These are phyloP conservation scores for Chelon auratus DNA, from an alignment of 2,797 vertebrate species.

Conservation along the genomic window DNA sequence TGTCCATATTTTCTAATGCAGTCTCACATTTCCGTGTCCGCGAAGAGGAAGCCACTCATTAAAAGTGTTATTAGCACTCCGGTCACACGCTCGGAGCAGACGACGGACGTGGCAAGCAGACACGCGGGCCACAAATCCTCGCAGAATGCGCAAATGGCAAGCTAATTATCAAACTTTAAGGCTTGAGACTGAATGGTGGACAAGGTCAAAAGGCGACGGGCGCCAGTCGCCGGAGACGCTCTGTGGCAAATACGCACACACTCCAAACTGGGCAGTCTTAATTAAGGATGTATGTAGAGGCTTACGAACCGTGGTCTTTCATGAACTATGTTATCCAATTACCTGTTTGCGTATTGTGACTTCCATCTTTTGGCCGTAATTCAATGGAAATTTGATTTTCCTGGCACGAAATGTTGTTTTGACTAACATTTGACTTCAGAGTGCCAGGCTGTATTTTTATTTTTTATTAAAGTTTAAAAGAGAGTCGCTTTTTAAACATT, in stretches of 20 bases:
- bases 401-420: conserved; percentile 33
- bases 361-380: conserved; percentile 34
- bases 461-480: conserved; percentile 5
- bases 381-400: conserved; percentile 29
- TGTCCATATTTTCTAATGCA: conserved; percentile 42
- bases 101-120: conserved; percentile 52
- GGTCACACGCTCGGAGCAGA: conserved; percentile 64
- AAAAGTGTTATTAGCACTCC: conserved; percentile 72
- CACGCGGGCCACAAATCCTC: conserved; percentile 58
- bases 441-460: conserved; percentile 1
- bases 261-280: conserved; percentile 39
- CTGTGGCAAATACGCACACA: conserved; percentile 53
- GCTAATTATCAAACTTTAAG: conserved; percentile 75
- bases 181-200: conserved; percentile 49
- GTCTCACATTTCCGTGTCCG: conserved; percentile 42
- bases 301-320: conserved; percentile 52
- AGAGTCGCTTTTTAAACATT: conserved; percentile 38
- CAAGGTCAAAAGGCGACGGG: conserved; percentile 67
- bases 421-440: conserved; percentile 14
- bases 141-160: conserved; percentile 65
- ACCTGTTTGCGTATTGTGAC: conserved; percentile 29
- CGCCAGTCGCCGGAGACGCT: conserved; percentile 36
- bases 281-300: conserved; percentile 54
- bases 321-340: conserved; percentile 60
- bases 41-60: conserved; percentile 67